phyloP scores from a whole-genome alignment of 2,888 invertebrate genomes.

The Terebella lapidaria region DNA sequence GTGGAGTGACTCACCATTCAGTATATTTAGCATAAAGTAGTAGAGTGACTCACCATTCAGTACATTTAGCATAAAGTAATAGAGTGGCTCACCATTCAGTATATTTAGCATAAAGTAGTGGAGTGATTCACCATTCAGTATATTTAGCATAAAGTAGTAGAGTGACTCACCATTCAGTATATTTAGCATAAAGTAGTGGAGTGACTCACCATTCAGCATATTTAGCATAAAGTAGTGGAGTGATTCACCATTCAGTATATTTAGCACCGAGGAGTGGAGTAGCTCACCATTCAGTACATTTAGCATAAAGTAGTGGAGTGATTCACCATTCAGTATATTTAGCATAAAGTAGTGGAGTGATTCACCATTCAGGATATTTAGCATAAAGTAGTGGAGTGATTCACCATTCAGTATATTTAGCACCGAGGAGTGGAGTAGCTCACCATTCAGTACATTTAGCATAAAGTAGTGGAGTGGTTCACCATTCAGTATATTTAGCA shows the following conservation, averaged over 20 bases:
- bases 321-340: neutral
- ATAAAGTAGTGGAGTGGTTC: neutral
- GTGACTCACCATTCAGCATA: neutral
- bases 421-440: neutral
- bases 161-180: neutral
- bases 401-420: neutral
- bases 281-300: neutral
- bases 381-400: neutral
- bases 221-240: neutral
- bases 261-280: too few relatives aligned
- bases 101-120: too few relatives aligned
- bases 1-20: too few relatives aligned
- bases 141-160: neutral
- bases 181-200: neutral
- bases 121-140: too few relatives aligned
- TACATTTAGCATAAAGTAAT: too few relatives aligned
- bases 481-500: neutral
- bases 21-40: too few relatives aligned
- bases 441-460: too few relatives aligned
- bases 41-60: too few relatives aligned
- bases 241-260: too few relatives aligned
- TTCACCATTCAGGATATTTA: neutral
- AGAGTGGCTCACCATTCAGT: too few relatives aligned
- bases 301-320: neutral
- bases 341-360: neutral